Evolutionary conservation across 92 coral and sea anemone species (phyloP).

Genomic region (Heteractis magnifica): DNA sequence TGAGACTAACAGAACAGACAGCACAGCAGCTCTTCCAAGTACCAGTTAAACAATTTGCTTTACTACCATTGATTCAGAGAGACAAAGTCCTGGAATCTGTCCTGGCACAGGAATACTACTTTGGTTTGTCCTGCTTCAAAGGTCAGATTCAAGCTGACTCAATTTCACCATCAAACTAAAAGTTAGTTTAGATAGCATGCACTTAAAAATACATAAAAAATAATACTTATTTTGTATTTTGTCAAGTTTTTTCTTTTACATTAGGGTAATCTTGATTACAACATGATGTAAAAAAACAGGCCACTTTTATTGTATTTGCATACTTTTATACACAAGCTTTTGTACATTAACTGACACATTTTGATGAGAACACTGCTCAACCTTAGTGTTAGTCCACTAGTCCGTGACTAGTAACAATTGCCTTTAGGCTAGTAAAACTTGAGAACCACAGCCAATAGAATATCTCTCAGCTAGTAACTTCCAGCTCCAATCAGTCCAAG

Average conservation of each 20-base stretch:
- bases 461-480: not conserved
- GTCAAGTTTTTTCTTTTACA: not conserved
- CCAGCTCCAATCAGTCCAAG: too few species aligned
- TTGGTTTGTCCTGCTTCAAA: constrained; percentile 63
- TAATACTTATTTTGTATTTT: too few species aligned
- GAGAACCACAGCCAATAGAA: not conserved
- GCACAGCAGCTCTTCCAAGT: constrained; percentile 80
- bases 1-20: constrained; percentile 55
- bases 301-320: too few species aligned
- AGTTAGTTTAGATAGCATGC: not conserved
- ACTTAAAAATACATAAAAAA: not conserved
- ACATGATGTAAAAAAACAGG: too few species aligned
- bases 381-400: too few species aligned
- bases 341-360: too few species aligned
- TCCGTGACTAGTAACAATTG: too few species aligned
- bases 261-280: not conserved
- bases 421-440: too few species aligned
- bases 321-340: too few species aligned
- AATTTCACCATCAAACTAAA: constrained; percentile 40
- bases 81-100: constrained; percentile 73
- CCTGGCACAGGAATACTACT: constrained; percentile 73
- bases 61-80: constrained; percentile 34
- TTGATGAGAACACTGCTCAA: too few species aligned
- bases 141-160: constrained; percentile 70
- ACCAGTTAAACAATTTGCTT: constrained; percentile 68